A percentile compares a stretch with the other conserved stretches of the same genome.
These are phyloP conservation scores for Mesocricetus auratus DNA, from an alignment of 2,113 vertebrate species.

Conservation along the genomic window DNA sequence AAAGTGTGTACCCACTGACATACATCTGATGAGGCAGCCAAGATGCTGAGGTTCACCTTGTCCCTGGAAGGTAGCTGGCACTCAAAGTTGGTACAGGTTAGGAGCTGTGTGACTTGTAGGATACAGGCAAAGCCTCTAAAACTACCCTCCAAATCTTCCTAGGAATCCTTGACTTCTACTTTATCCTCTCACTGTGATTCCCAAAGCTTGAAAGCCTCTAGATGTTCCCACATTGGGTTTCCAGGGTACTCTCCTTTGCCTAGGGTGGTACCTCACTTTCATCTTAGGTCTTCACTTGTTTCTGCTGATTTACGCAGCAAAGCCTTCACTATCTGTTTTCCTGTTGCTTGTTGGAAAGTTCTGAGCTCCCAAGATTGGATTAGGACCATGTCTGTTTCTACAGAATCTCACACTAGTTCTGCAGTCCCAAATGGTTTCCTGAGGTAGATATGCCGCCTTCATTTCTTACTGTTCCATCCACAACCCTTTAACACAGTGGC, in stretches of 20 bases:
- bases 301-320: background rate
- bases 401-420: background rate
- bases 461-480: background rate
- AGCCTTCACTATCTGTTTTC: background rate
- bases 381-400: background rate
- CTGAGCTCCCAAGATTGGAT: background rate
- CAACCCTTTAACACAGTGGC: background rate
- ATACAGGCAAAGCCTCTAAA: background rate
- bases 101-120: background rate
- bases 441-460: no score
- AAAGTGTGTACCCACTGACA: fast-evolving
- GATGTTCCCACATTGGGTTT: background rate
- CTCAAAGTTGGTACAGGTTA: background rate
- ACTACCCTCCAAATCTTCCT: no score
- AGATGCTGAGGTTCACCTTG: background rate
- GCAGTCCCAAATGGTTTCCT: background rate
- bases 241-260: background rate
- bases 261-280: background rate
- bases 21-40: background rate
- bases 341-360: background rate
- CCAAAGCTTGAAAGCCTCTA: background rate
- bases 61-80: background rate
- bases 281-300: background rate
- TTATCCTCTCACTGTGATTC: background rate
- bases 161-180: background rate